phyloP scores from a whole-genome alignment of 2,888 invertebrate species.

The Panorpa germanica region DNA sequence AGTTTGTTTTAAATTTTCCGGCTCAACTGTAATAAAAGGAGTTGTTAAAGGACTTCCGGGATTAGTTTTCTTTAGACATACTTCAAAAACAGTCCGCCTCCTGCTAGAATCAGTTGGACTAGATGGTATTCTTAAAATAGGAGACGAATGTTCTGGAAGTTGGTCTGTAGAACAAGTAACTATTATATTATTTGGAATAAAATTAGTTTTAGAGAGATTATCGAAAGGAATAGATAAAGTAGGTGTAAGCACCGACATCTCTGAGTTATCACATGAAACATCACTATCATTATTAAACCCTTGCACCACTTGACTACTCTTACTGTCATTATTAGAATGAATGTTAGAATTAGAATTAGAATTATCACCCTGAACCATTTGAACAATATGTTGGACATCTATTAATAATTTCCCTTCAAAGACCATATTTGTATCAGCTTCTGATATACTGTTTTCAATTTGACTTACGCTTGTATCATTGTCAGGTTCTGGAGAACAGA shows the following conservation, averaged over 20 bases:
- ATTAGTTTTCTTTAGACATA: no score
- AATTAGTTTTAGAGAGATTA: constrained; percentile 1
- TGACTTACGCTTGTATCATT: constrained; percentile 10
- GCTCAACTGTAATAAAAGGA: no score
- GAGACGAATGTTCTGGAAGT: no score
- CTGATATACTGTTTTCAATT: constrained; percentile 25
- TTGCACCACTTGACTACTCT: constrained; percentile 15
- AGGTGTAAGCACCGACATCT: constrained; percentile 30
- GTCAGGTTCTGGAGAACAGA: no score
- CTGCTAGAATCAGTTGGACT: no score
- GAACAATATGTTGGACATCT: constrained; percentile 31
- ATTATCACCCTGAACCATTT: constrained; percentile 23
- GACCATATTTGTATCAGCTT: constrained; percentile 31
- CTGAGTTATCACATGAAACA: constrained; percentile 31
- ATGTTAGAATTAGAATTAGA: constrained; percentile 28
- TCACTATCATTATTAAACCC: constrained; percentile 15
- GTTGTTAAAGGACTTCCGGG: no score
- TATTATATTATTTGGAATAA: background rate
- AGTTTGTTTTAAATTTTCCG: no score
- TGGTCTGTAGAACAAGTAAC: constrained; percentile 9
- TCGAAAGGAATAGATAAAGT: constrained; percentile 7
- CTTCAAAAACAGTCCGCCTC: no score
- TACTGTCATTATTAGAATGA: constrained; percentile 22
- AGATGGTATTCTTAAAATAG: no score
- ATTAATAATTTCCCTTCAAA: constrained; percentile 34